These are phyloP conservation scores for Nannoperca obscura DNA, from an alignment of 2,797 vertebrate genomes.

Conservation along the genomic window DNA sequence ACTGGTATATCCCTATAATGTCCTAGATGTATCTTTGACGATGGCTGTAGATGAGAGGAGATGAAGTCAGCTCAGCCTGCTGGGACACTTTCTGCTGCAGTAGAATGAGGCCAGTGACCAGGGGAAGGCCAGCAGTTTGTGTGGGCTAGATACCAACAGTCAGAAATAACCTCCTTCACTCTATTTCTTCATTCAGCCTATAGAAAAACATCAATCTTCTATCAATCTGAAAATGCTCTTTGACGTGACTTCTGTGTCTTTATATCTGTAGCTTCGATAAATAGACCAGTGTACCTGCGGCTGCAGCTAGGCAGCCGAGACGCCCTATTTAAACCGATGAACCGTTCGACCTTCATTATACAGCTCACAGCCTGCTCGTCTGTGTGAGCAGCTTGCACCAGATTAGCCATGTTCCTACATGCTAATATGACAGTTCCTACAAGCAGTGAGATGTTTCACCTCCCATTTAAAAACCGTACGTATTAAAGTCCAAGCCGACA, in stretches of 20 bases:
- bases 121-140: constrained; percentile 68
- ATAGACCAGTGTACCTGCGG: constrained; percentile 41
- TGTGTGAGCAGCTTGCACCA: constrained; percentile 21
- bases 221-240: background rate
- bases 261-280: constrained; percentile 18
- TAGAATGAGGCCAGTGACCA: constrained; percentile 83
- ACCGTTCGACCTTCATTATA: constrained; percentile 60
- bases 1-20: background rate
- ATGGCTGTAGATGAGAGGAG: constrained; percentile 48
- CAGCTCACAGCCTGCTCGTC: constrained; percentile 36
- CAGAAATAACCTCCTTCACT: constrained; percentile 53
- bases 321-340: constrained; percentile 61
- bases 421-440: background rate
- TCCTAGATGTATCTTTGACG: constrained; percentile 41
- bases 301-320: constrained; percentile 1
- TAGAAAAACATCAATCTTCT: constrained; percentile 4
- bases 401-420: constrained; percentile 11
- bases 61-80: constrained; percentile 44
- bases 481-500: background rate
- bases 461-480: background rate
- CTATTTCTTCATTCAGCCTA: constrained; percentile 11
- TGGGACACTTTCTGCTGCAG: constrained; percentile 63
- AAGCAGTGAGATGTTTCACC: constrained; percentile 4
- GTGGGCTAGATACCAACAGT: constrained; percentile 49
- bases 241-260: background rate